These are phyloP conservation scores for Rhineura floridana DNA, from an alignment of 2,113 vertebrate species.

Conservation along the genomic window DNA sequence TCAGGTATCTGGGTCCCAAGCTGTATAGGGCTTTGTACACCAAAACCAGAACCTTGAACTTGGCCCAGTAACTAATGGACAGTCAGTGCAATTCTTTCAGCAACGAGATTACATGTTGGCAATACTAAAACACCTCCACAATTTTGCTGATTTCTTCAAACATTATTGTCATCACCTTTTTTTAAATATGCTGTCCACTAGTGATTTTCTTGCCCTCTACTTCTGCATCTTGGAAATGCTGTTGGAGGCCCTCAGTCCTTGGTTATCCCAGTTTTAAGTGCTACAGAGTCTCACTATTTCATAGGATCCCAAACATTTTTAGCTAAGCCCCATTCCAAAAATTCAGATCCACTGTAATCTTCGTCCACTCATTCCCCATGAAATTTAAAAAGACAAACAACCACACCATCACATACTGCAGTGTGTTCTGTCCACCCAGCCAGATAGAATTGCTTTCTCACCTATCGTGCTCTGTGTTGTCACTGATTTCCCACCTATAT, in stretches of 20 bases:
- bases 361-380: background rate
- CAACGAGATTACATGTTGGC: too few relatives aligned
- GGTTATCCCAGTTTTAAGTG: background rate
- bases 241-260: conserved; percentile 23
- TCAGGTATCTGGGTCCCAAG: too few relatives aligned
- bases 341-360: background rate
- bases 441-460: background rate
- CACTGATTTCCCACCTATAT: background rate
- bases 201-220: conserved; percentile 2
- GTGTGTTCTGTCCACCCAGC: background rate
- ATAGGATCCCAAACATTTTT: background rate
- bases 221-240: conserved; percentile 49
- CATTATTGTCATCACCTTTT: background rate
- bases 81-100: too few relatives aligned
- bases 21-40: too few relatives aligned
- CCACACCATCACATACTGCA: background rate
- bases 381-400: background rate
- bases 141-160: background rate
- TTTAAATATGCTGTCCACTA: conserved; percentile 33
- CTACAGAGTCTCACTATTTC: background rate
- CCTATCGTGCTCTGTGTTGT: background rate
- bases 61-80: too few relatives aligned
- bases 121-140: background rate
- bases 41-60: too few relatives aligned
- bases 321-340: background rate